These are phyloP conservation scores for Phacellophora camtschatica DNA, from an alignment of 30 jellyfish, hydroid and myxozoan species.

Conservation along the genomic window DNA sequence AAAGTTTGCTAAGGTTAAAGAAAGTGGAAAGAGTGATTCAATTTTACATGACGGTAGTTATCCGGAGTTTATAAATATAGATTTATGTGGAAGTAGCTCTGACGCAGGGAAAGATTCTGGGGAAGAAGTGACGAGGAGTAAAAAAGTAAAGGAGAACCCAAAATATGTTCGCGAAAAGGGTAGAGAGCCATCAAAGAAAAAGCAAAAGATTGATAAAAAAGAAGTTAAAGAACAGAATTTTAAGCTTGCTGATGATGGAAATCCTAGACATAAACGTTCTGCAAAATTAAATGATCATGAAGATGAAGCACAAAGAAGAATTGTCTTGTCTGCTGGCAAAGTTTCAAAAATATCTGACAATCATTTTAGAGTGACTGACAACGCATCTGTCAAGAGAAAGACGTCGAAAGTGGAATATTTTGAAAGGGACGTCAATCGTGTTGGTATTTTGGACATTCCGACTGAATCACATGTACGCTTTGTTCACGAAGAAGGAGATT, in stretches of 20 bases:
- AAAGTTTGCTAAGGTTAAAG: too few relatives aligned
- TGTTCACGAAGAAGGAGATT: background rate
- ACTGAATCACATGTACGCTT: background rate
- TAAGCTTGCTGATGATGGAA: background rate
- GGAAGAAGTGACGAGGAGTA: too few relatives aligned
- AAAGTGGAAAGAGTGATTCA: background rate
- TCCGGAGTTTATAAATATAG: too few relatives aligned
- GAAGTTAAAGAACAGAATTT: background rate
- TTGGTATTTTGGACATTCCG: too few relatives aligned
- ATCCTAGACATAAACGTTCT: background rate
- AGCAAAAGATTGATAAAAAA: background rate
- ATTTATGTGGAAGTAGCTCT: too few relatives aligned
- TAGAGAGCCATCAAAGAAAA: background rate
- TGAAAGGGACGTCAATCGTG: background rate
- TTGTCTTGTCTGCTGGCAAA: background rate
- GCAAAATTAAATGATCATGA: too few relatives aligned
- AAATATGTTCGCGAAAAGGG: background rate
- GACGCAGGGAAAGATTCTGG: too few relatives aligned
- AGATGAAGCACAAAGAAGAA: background rate
- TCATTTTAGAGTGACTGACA: background rate
- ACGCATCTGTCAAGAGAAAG: background rate
- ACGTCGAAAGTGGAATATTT: background rate
- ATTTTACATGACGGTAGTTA: too few relatives aligned
- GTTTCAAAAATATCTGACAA: background rate
- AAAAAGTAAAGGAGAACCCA: too few relatives aligned